A percentile compares a stretch with the other conserved stretches of the same genome.
Conservation (phyloP, 2,888 invertebrate species). For the Drosophila suboccidentalis region DNA sequence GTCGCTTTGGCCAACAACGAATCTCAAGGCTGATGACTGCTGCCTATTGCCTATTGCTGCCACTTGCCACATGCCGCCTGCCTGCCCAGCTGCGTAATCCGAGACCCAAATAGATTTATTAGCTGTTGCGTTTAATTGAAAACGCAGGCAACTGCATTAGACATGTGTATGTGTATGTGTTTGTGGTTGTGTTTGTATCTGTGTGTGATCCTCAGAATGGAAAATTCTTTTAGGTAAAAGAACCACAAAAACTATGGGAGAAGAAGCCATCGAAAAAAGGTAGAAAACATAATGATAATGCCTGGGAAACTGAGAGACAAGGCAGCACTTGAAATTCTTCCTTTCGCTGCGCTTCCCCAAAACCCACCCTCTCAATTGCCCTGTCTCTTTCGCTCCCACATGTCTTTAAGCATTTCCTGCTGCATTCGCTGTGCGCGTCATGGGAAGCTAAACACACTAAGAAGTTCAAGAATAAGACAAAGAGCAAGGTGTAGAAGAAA, state of each 20-base stretch:
- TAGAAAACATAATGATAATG: slow-evolving; percentile 41
- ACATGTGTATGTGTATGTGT: slow-evolving; percentile 1
- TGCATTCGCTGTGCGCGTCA: slow-evolving; percentile 45
- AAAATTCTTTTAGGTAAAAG: slow-evolving; percentile 31
- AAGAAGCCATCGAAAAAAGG: slow-evolving; percentile 32
- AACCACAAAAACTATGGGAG: slow-evolving; percentile 6
- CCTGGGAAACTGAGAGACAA: slow-evolving; percentile 34
- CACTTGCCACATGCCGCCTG: not conserved
- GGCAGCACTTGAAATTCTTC: slow-evolving; percentile 57
- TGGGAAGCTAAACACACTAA: slow-evolving; percentile 57
- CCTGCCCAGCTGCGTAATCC: slow-evolving; percentile 41
- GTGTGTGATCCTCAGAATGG: slow-evolving; percentile 24
- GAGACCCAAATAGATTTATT: slow-evolving; percentile 69
- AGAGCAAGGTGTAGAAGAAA: not conserved
- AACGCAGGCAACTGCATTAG: slow-evolving; percentile 34
- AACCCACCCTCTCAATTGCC: slow-evolving; percentile 5
- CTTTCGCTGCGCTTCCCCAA: slow-evolving; percentile 26
- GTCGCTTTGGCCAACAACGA: slow-evolving; percentile 41
- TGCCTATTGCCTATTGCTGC: slow-evolving; percentile 3
- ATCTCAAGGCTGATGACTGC: slow-evolving; percentile 52
- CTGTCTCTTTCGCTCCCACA: slow-evolving; percentile 14
- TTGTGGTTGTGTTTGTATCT: slow-evolving; percentile 1
- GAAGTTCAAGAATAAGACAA: slow-evolving; percentile 10
- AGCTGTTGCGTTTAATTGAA: slow-evolving; percentile 49
- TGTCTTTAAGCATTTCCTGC: slow-evolving; percentile 43